Evolutionary conservation across 2,888 invertebrate genomes (phyloP), one percentile per base, ranked within the genome.

Genomic region (Hermaeophaga mercurialis): DNA sequence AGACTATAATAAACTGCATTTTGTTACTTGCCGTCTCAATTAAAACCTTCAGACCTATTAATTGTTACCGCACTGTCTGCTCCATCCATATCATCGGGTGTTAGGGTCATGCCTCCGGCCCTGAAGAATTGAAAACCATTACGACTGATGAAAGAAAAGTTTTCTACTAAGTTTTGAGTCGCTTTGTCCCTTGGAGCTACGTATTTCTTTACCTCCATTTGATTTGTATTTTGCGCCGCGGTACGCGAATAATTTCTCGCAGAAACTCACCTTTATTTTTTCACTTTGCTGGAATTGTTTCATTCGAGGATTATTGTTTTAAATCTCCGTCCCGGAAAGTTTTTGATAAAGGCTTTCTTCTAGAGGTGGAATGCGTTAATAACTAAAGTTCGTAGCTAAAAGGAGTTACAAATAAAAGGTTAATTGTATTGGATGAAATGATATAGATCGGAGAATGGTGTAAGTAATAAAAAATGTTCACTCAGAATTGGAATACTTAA

Each of bases 91-190:
- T 56, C 50, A 14, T n/a, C 54, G 54, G 56, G 54, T 61, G 65
- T 65, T 54, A 58, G 65, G 66, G 68, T 69, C 67, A 67, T 67
- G 68, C 69, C 67, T 58, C 63, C 62, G 67, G 66, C 67, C 64
- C 57, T 59, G 65, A 74, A 75, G 76, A 77, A 77, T 75, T 75
- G 76, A 76, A 76, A 77, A 76, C 75, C 75, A 77, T 77, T 78
- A 78, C 76, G 67, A 70, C 71, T 76, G 77, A 77, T 77, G 77
- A 77, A 77, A 77, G 77, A 77, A 78, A 78, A 78, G 76, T 77
- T 78, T 76, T 68, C 71, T 70, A 67, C 73, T 63, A 73, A 75
- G 74, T 75, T 75, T 70, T 68, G 64, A 73, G 75, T 72, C 70
- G 71, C 74, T 75, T 75, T 75, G 75, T 74, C 73, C 74, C 74